Conservation (phyloP, 2,113 vertebrate genomes). For the Vulpes vulpes region DNA sequence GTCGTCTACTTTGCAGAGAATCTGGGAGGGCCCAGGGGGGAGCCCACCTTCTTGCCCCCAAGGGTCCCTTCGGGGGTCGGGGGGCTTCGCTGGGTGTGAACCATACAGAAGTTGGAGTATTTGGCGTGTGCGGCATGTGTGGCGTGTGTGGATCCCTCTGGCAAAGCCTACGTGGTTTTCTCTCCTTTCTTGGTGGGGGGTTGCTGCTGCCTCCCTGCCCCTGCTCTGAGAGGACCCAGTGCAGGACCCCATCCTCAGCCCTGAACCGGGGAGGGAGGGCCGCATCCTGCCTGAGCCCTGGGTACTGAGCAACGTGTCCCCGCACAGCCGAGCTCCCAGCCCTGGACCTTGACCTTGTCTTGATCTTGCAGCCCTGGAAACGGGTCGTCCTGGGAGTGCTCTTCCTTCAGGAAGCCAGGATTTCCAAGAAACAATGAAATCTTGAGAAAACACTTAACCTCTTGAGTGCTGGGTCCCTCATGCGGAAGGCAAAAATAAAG, state of each 20-base stretch:
- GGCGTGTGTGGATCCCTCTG: no score
- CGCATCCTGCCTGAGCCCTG: accelerated
- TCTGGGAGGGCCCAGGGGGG: background rate
- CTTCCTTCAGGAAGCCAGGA: background rate
- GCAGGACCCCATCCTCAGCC: background rate
- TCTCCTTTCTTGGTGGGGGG: no score
- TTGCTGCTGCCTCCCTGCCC: accelerated
- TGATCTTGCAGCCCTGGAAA: background rate
- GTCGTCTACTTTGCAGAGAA: accelerated
- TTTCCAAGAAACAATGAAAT: background rate
- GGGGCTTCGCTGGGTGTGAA: no score
- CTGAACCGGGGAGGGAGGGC: background rate
- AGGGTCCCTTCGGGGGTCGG: accelerated
- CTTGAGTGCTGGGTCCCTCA: accelerated
- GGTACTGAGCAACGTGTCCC: accelerated
- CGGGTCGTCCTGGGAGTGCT: accelerated
- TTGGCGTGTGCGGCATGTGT: accelerated
- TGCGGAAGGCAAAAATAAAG: background rate
- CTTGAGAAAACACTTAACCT: background rate
- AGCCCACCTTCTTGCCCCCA: background rate
- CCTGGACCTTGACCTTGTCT: accelerated
- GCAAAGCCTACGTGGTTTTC: accelerated
- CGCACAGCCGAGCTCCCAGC: accelerated
- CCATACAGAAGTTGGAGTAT: accelerated
- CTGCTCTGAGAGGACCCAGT: background rate